Evolutionary conservation across 92 coral and sea anemone genomes (phyloP), one percentile per base, ranked within the genome.

Genomic region (Actinernus sp.): DNA sequence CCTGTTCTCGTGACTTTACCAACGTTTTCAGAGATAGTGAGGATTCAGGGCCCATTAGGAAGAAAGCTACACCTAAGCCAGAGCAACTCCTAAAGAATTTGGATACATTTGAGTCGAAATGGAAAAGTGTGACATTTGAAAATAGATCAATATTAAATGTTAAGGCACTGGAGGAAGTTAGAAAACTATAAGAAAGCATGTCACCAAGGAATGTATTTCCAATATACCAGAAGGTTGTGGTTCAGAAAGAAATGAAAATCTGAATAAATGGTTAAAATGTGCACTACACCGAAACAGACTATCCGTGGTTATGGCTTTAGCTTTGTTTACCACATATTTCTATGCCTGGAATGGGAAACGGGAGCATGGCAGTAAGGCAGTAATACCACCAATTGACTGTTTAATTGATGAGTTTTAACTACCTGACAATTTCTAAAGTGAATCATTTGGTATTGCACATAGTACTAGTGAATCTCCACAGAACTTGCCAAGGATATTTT

Each of bases 321-420:
- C n/a, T n/a, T n/a, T n/a, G n/a, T n/a, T n/a, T n/a, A n/a, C n/a
- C n/a, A n/a, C n/a, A n/a, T n/a, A n/a, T n/a, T n/a, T n/a, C n/a
- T n/a, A n/a, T n/a, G n/a, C n/a, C n/a, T 65, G 47, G 73, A 49
- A 46, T 33, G 57, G 40, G 31, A 63, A 46, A 47, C n/a, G 71
- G 26, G 58, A 25, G 1, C 55, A 30, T 47, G 43, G 41, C 16
- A 48, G 43, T 43, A 53, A 63, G 41, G 32, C 58, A 10, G 69
- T 62, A 39, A 49, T 41, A 13, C 69, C 53, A 62, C 69, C 69
- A 25, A 36, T 62, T 62, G 69, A 41, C 23, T 63, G 41, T 49
- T 14, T 63, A 49, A 44, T 18, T 10, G 47, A 53, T 63, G 71
- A n/a, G n/a, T n/a, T n/a, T n/a, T n/a, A 48, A 29, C 14, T 31